Evolutionary conservation across 2,888 invertebrate genomes (phyloP).

Genomic region (Parnassius smintheus): DNA sequence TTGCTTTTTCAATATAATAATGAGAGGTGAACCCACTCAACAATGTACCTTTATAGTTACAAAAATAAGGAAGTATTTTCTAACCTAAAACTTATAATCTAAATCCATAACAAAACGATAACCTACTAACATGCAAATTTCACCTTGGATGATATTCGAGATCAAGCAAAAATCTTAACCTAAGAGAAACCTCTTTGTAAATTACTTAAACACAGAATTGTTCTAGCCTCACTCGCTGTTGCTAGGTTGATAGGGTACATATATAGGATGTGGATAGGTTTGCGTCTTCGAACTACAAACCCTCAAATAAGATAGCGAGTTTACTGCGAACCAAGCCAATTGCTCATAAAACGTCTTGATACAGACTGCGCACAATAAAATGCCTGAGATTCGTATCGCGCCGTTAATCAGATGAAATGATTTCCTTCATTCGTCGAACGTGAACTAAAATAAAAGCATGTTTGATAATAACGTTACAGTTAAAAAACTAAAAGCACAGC

Average conservation of each 20-base stretch:
- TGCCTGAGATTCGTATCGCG: constrained; percentile 8
- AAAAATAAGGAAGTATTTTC: no score
- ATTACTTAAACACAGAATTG: not conserved
- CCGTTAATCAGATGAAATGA: not conserved
- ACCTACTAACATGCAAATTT: no score
- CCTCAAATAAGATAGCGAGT: constrained; percentile 7
- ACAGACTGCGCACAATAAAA: constrained; percentile 1
- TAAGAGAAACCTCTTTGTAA: no score
- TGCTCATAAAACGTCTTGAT: constrained; percentile 7
- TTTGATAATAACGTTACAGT: no score
- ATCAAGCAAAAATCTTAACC: no score
- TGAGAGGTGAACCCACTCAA: no score
- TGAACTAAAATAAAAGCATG: not conserved
- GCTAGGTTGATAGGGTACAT: not conserved
- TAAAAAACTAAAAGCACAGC: no score
- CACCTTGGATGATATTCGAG: no score
- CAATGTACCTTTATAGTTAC: no score
- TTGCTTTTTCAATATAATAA: no score
- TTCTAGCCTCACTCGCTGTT: constrained; percentile 2
- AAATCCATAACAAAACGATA: no score
- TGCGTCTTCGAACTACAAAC: constrained; percentile 3
- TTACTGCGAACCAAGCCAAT: constrained; percentile 4
- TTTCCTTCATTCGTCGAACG: not conserved
- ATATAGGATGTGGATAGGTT: not conserved
- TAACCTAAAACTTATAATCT: no score